phyloP scores from a whole-genome alignment of 2,797 vertebrate genomes.

The Knipowitschia caucasica region DNA sequence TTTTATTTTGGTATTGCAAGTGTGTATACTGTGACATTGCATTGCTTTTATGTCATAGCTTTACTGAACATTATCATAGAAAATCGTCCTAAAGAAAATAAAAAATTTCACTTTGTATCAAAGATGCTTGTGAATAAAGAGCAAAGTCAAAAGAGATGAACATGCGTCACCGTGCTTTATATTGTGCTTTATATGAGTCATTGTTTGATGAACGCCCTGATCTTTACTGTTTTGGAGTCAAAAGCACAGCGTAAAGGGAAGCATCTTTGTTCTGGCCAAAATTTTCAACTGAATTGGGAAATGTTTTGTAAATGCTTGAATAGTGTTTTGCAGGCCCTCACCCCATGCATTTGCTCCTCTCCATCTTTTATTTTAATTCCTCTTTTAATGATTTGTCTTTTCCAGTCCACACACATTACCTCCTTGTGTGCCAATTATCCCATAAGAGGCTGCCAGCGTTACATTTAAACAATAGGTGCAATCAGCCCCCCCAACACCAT shows the following conservation, averaged over 20 bases:
- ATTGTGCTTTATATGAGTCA: constrained; percentile 6
- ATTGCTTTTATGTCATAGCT: no score
- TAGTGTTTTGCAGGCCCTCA: constrained; percentile 17
- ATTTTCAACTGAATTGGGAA: background rate
- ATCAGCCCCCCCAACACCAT: constrained; percentile 65
- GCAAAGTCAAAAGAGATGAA: constrained; percentile 16
- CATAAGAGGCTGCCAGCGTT: constrained; percentile 66
- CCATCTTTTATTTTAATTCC: constrained; percentile 46
- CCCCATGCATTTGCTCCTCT: constrained; percentile 15
- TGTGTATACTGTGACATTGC: no score
- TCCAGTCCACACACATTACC: constrained; percentile 67
- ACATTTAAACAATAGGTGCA: constrained; percentile 79
- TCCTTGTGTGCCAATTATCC: constrained; percentile 74
- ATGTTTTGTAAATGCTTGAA: background rate
- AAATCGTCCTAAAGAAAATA: no score
- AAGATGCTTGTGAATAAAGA: background rate
- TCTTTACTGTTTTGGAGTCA: constrained; percentile 3
- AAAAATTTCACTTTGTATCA: background rate
- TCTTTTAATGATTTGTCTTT: constrained; percentile 46
- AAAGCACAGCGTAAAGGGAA: background rate
- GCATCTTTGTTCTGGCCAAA: background rate
- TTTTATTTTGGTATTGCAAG: no score
- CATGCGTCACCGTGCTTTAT: constrained; percentile 1
- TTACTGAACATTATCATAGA: no score
- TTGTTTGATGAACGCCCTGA: constrained; percentile 2